phyloP scores from a whole-genome alignment of 2,797 vertebrate genomes.

The Amazona finschi region DNA sequence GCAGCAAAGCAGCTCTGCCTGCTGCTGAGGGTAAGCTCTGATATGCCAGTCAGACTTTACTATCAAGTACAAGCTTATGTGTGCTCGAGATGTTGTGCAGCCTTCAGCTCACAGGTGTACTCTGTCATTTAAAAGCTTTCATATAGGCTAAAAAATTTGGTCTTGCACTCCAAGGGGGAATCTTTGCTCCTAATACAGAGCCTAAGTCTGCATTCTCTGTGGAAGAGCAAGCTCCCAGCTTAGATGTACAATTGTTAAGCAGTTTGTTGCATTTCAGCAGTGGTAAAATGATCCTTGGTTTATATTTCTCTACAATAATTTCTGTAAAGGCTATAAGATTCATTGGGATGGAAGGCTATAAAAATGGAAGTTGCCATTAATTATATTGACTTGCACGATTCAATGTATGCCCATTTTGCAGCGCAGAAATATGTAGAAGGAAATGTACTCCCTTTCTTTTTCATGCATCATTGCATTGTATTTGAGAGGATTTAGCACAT shows the following conservation, averaged over 20 bases:
- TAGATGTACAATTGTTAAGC: not conserved
- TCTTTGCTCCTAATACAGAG: not conserved
- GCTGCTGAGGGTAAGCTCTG: not conserved
- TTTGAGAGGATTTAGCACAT: not conserved
- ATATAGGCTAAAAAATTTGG: not conserved
- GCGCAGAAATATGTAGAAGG: not conserved
- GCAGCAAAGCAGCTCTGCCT: constrained; percentile 10
- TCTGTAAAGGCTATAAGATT: not conserved
- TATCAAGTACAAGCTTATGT: not conserved
- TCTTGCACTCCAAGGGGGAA: not conserved
- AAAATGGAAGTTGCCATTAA: not conserved
- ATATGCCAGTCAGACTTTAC: not conserved
- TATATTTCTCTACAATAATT: not conserved
- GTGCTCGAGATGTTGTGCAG: not conserved
- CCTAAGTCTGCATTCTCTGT: not conserved
- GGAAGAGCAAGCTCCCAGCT: not conserved
- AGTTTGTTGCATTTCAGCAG: not conserved
- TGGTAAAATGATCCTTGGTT: not conserved
- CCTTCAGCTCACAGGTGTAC: not conserved
- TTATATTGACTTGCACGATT: not conserved
- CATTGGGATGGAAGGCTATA: not conserved
- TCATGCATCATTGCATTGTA: not conserved
- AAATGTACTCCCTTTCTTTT: not conserved
- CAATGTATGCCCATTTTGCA: not conserved
- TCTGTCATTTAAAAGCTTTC: not conserved